These are phyloP conservation scores for Nibea albiflora DNA, from an alignment of 2,113 vertebrate genomes.

Conservation along the genomic window DNA sequence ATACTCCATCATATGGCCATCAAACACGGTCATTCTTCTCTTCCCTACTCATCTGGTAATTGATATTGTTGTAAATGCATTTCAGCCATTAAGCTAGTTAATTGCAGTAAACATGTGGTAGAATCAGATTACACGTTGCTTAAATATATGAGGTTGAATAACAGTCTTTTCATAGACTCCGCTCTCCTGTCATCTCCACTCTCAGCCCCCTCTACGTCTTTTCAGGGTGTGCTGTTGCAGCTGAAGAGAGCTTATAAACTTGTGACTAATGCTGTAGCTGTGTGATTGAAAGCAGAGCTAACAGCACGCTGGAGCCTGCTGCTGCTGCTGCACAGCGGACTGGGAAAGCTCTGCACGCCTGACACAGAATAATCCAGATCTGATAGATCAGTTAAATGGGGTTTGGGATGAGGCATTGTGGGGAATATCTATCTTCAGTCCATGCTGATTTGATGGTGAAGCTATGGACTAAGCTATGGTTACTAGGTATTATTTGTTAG, in stretches of 20 bases:
- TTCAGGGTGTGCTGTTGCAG: conserved; percentile 23
- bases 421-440: not conserved
- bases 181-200: conserved; percentile 14
- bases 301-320: conserved; percentile 13
- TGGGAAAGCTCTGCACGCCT: conserved; percentile 3
- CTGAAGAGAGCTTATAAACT: conserved; percentile 50
- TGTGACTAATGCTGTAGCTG: conserved; percentile 60
- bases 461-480: not conserved
- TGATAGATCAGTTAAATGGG: conserved; percentile 10
- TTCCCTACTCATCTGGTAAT: not conserved
- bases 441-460: no score
- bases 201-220: conserved; percentile 22
- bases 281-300: conserved; percentile 69
- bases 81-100: not conserved
- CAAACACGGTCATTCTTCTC: not conserved
- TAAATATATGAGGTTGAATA: not conserved
- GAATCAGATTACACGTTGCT: not conserved
- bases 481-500: not conserved
- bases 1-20: conserved; percentile 5
- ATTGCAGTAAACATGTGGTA: not conserved
- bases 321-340: conserved; percentile 11
- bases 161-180: not conserved
- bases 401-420: not conserved
- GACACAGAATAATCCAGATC: conserved; percentile 16
- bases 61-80: not conserved